Evolutionary conservation across 2,888 invertebrate species (phyloP).

Genomic region (Flabesymbios commensalis): DNA sequence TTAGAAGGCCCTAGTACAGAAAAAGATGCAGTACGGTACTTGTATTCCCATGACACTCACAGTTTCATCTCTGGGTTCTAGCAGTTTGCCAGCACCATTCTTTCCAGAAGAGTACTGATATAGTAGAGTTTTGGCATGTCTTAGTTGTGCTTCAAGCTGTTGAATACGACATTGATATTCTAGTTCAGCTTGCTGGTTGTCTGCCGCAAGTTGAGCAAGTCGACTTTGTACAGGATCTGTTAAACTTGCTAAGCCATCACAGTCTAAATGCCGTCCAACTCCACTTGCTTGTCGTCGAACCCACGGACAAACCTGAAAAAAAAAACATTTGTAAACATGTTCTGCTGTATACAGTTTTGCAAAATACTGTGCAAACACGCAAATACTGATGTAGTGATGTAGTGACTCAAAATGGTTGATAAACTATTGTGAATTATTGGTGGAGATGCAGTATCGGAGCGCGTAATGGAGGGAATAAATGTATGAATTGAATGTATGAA

Average conservation of each 20-base stretch:
- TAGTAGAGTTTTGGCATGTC: neutral
- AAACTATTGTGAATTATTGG: no score
- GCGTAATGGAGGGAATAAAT: no score
- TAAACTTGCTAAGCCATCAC: conserved; percentile 73
- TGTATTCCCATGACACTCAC: no score
- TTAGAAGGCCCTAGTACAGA: no score
- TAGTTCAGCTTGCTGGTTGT: conserved; percentile 60
- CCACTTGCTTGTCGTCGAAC: neutral
- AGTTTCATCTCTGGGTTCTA: conserved; percentile 20
- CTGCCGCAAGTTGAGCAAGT: conserved; percentile 75
- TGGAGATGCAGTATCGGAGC: no score
- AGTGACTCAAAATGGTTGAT: no score
- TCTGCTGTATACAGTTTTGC: no score
- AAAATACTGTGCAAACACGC: no score
- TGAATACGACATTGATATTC: neutral
- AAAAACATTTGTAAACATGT: no score
- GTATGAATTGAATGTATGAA: no score
- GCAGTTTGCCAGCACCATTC: conserved; percentile 28
- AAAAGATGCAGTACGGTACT: no score
- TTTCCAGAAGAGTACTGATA: neutral
- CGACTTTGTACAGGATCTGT: conserved; percentile 76
- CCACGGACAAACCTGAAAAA: conserved; percentile 10
- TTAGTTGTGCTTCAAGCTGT: conserved; percentile 1
- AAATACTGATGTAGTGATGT: no score
- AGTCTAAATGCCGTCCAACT: conserved; percentile 44